Evolutionary conservation across 2,113 vertebrate species (phyloP), one percentile per base, ranked within the genome.

Genomic region (Trogon melanurus): DNA sequence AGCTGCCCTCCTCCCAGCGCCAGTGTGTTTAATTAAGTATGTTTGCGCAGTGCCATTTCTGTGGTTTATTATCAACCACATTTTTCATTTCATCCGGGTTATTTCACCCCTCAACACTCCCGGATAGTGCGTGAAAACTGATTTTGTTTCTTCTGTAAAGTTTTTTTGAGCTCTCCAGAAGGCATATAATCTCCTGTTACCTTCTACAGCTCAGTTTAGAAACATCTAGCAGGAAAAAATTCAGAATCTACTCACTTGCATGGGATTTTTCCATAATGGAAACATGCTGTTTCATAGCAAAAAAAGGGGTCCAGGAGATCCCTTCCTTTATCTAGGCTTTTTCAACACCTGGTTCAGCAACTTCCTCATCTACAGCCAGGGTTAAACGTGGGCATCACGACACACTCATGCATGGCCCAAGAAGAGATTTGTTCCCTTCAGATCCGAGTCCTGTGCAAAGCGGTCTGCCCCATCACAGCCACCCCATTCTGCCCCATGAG

Each of bases 281-380:
- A 96, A 95, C 85, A 71, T 22, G 16, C 13, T 1, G 1, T 89
- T 78, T 71, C 45, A 82, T 11, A 87, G 80, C 74, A 61, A 89
- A 87, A 87, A 87, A 89, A 50, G 11, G 16, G 16, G 41, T 83
- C 48, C 60, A 89, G 76, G 29, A 88, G 84, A 85, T 74, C 47
- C 60, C 8, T 4, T 64, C 81, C 76, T 79, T 94, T 82, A 91
- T 72, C 65, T 78, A 81, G 53, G 54, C 54, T 30, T 78, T 87
- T 84, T 83, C 78, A 92, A 93, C 67, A 85, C 30, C 57, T 67
- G 38, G 64, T 66, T 84, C 88, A 60, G 80, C 79, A 94, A 65
- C 62, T 54, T 95, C 58, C 91, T 53, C 4, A 3, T 48, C 51
- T 66, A 60, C 30, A 83, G 60, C 50, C 65, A 60, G 29, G 11